A percentile compares a stretch with the other conserved stretches of the same genome.
Evolutionary conservation across 2,888 invertebrate species (phyloP).

Genomic region (Spisula solida): DNA sequence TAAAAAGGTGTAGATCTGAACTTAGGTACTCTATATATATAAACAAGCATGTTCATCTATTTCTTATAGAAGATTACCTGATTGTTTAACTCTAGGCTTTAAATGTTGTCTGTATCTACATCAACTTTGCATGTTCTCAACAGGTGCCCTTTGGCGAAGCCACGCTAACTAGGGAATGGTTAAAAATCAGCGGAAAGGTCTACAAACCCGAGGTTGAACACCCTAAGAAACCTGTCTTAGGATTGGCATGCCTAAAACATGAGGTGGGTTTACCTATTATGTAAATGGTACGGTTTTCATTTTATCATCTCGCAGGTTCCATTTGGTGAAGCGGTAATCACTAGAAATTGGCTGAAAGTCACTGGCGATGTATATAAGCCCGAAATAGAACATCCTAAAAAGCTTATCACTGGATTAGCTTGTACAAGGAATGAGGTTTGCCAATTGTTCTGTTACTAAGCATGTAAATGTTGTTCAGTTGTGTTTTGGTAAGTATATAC

Average conservation of each 20-base stretch:
- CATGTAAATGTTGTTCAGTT: conserved; percentile 19
- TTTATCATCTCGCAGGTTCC: conserved; percentile 90
- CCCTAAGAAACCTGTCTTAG: conserved; percentile 91
- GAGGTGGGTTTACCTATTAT: conserved; percentile 89
- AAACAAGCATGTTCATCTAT: not conserved
- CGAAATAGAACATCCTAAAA: conserved; percentile 90
- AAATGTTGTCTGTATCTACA: conserved; percentile 45
- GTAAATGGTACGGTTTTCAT: conserved; percentile 32
- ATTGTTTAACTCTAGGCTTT: conserved; percentile 13
- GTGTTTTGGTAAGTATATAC: not conserved
- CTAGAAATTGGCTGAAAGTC: conserved; percentile 93
- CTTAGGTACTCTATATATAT: too few species aligned
- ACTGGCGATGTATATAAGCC: conserved; percentile 92
- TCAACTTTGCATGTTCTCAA: conserved; percentile 35
- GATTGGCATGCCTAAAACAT: conserved; percentile 92
- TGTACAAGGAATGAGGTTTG: conserved; percentile 91
- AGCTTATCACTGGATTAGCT: conserved; percentile 92
- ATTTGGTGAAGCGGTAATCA: conserved; percentile 94
- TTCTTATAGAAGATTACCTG: not conserved
- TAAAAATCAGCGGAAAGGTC: conserved; percentile 92
- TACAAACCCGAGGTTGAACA: conserved; percentile 92
- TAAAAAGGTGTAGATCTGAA: too few species aligned
- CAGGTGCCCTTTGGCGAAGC: conserved; percentile 97
- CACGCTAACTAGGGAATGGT: conserved; percentile 92
- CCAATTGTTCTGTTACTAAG: conserved; percentile 26